A percentile compares a stretch with the other conserved stretches of the same genome.
Conservation (phyloP, 2,888 invertebrate genomes). For the Chymomyza procnemis region DNA sequence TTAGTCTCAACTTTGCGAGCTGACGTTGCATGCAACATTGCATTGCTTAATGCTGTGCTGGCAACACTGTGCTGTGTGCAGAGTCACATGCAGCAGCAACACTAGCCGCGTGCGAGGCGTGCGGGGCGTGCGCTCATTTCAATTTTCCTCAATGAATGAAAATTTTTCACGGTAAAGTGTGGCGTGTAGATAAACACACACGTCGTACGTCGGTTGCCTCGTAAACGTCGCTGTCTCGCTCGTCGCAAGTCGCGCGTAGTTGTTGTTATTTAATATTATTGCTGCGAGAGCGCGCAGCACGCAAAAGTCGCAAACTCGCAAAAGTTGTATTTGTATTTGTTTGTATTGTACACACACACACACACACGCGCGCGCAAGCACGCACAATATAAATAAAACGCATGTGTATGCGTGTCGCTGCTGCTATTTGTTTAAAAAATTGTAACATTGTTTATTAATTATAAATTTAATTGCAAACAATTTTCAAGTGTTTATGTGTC, state of each 20-base stretch:
- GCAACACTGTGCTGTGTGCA: constrained; percentile 54
- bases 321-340: background rate
- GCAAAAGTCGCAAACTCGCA: background rate
- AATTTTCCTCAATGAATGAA: constrained; percentile 73
- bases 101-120: no score
- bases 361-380: no score
- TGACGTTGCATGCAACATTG: background rate
- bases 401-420: background rate
- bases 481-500: constrained; percentile 39
- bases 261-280: constrained; percentile 45
- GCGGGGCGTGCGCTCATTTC: constrained; percentile 59
- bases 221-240: constrained; percentile 30
- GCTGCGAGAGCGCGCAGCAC: background rate
- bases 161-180: constrained; percentile 69
- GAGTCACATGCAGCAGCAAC: constrained; percentile 35
- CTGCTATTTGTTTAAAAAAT: background rate
- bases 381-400: background rate
- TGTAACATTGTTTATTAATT: background rate
- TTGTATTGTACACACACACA: background rate
- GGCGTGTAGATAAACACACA: constrained; percentile 12
- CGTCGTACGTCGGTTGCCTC: background rate
- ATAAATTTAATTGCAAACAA: constrained; percentile 16
- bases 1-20: background rate
- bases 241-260: constrained; percentile 26
- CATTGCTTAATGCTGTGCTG: constrained; percentile 52